A percentile compares a stretch with the other conserved stretches of the same genome.
Conservation (phyloP, 2,797 vertebrate species). For the Diceros bicornis region DNA sequence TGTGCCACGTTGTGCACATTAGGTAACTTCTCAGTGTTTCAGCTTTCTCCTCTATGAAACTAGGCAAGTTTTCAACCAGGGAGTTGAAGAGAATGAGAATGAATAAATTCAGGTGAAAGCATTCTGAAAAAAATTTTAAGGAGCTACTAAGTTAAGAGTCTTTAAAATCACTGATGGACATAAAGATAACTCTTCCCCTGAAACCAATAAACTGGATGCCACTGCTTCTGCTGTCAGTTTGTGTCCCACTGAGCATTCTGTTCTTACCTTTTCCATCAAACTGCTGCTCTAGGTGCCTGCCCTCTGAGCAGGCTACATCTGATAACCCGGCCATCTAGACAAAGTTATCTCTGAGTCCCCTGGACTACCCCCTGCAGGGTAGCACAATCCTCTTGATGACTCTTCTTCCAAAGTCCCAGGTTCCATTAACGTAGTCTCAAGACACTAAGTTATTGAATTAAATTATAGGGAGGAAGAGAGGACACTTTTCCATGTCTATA, state of each 20-base stretch:
- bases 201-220: neutral
- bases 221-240: neutral
- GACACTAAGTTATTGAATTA: neutral
- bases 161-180: conserved; percentile 32
- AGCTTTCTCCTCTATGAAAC: neutral
- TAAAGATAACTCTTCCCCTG: neutral
- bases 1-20: neutral
- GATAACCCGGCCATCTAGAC: neutral
- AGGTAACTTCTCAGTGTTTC: neutral
- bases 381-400: neutral
- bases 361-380: too few relatives aligned
- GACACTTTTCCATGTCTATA: neutral
- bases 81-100: neutral
- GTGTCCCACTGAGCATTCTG: neutral
- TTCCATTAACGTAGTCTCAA: neutral
- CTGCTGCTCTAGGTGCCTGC: neutral
- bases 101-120: neutral
- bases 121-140: neutral
- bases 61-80: neutral
- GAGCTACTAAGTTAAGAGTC: neutral
- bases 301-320: neutral
- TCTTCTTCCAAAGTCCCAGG: conserved; percentile 9
- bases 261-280: neutral
- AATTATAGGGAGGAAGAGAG: neutral
- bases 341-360: neutral